These are phyloP conservation scores for Uropsilus gracilis DNA, from an alignment of 2,113 vertebrate genomes.

Conservation along the genomic window DNA sequence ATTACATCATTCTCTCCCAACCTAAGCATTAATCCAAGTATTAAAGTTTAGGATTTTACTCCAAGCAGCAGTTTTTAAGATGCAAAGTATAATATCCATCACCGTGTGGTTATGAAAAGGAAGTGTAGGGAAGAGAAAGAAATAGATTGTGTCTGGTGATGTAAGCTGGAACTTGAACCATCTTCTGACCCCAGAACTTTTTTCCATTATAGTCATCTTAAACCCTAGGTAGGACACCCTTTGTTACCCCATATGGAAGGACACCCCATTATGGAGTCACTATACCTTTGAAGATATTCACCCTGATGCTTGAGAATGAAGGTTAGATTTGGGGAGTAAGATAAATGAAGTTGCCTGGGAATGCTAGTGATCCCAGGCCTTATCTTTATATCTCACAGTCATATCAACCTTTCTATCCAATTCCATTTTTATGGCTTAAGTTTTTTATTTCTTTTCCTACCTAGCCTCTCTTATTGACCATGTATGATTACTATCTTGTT, in stretches of 20 bases:
- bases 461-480: slow-evolving; percentile 46
- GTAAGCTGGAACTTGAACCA: background rate
- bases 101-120: background rate
- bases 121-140: background rate
- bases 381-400: slow-evolving; percentile 47
- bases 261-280: background rate
- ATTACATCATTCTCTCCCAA: background rate
- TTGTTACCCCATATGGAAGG: background rate
- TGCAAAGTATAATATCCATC: background rate
- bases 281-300: background rate
- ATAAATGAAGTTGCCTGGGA: background rate
- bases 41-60: background rate
- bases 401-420: slow-evolving; percentile 26
- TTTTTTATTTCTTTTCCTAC: slow-evolving; percentile 66
- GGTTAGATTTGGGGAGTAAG: background rate
- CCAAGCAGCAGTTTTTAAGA: slow-evolving; percentile 6
- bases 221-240: background rate
- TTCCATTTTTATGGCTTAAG: background rate
- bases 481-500: slow-evolving; percentile 52
- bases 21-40: background rate
- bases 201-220: background rate
- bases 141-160: background rate
- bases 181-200: background rate
- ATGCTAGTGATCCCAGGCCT: slow-evolving; percentile 23
- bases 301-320: background rate